Evolutionary conservation across 2,113 vertebrate genomes (phyloP), one percentile per base, ranked within the genome.

Genomic region (Tichodroma muraria): DNA sequence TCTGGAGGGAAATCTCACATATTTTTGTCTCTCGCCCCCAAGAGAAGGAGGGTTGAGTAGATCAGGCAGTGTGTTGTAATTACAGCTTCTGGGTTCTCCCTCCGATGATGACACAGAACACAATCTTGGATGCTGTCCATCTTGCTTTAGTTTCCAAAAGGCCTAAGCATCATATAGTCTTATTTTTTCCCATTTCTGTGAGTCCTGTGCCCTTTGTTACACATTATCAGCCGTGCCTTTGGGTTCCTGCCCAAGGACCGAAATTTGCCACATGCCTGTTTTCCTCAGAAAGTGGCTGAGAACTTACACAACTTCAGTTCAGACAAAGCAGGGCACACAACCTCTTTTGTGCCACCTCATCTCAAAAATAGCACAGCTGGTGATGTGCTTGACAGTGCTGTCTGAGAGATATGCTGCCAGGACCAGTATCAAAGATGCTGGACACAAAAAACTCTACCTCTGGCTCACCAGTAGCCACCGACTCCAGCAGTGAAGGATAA

Each of bases 201-300:
- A 2, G 8, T 65, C 45, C 35, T 68, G 24, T 75, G 76, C 35
- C 70, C n/a, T 80, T 90, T 47, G 23, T 35, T 80, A 20, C 21
- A 59, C 6, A 10, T 56, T 50, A 18, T 61, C 35, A 68, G 38
- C 64, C 50, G 23, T 37, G 30, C 9, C 22, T 65, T 66, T 2
- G 3, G 20, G 28, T 75, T 83, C 31, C 25, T 30, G 3, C n/a
- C 14, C 0, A 0, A 80, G 16, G 19, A 33, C 35, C 0, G 0
- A 89, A 81, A 79, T 38, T 23, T 66, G 52, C n/a, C n/a, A 33
- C 0, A 0, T 44, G 38, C 49, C 49, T 64, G 10, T 69, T 89
- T 81, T n/a, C 23, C 16, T 22, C 31, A 53, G 70, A 82, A 85
- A 50, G 49, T 20, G 49, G 13, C 21, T 45, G 61, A 84, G 64